A percentile compares a stretch with the other conserved stretches of the same genome.
These are phyloP conservation scores for Boloria euphrosyne DNA, from an alignment of 2,888 invertebrate species.

Conservation along the genomic window DNA sequence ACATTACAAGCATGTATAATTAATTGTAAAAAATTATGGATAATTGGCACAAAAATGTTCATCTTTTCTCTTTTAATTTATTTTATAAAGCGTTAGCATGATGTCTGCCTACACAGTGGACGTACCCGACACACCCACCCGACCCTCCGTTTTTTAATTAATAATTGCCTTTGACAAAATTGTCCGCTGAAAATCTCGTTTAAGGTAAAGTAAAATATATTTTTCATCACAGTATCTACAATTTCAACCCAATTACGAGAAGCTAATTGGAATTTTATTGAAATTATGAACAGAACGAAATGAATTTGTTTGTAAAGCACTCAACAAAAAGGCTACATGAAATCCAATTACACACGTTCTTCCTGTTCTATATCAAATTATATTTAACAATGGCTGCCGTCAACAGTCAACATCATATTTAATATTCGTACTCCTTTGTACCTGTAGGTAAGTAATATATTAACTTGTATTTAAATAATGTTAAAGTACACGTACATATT, in stretches of 20 bases:
- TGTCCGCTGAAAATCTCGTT: conserved; percentile 11
- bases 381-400: conserved; percentile 2
- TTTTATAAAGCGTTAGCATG: too few relatives aligned
- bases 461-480: too few relatives aligned
- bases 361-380: conserved; percentile 18
- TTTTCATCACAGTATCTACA: conserved; percentile 17
- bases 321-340: conserved; percentile 21
- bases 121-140: neutral
- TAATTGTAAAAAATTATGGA: too few relatives aligned
- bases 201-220: conserved; percentile 17
- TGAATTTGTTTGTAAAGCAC: conserved; percentile 27
- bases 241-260: conserved; percentile 16
- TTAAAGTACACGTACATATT: too few relatives aligned
- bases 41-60: too few relatives aligned
- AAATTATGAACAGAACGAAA: conserved; percentile 19
- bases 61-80: too few relatives aligned
- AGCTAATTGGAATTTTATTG: conserved; percentile 22
- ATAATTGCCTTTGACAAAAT: conserved; percentile 12
- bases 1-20: neutral
- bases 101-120: too few relatives aligned
- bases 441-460: too few relatives aligned
- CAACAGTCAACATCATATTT: neutral
- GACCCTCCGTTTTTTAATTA: conserved; percentile 12
- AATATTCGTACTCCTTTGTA: neutral
- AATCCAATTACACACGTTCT: conserved; percentile 14